phyloP scores from a whole-genome alignment of 2,113 vertebrate species.

The Mellivora capensis region DNA sequence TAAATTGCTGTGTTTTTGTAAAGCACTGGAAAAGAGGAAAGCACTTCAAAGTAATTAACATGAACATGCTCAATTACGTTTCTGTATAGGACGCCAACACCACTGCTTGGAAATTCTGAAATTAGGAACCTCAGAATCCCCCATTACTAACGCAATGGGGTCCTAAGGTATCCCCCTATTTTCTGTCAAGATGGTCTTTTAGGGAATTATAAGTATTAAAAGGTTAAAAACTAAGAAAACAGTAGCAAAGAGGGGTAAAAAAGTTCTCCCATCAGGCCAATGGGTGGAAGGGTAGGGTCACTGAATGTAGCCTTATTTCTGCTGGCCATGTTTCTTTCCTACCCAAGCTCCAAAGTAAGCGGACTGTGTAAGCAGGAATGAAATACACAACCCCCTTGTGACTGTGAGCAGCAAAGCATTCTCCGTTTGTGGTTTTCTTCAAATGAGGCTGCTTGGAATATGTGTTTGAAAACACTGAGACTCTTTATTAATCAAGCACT shows the following conservation, averaged over 20 bases:
- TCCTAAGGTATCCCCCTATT: constrained; percentile 8
- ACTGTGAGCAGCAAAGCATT: constrained; percentile 96
- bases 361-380: constrained; percentile 90
- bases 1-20: constrained; percentile 71
- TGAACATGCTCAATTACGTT: constrained; percentile 53
- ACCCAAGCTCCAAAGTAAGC: constrained; percentile 97
- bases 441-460: constrained; percentile 96
- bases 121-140: background rate
- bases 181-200: constrained; percentile 73
- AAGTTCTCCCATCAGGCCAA: constrained; percentile 82
- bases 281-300: constrained; percentile 88
- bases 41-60: constrained; percentile 62
- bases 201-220: constrained; percentile 84
- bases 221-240: constrained; percentile 88
- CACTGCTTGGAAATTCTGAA: constrained; percentile 36
- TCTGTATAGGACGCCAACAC: background rate
- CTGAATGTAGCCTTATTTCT: constrained; percentile 98
- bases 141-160: background rate
- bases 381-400: constrained; percentile 98
- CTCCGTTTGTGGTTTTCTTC: constrained; percentile 95
- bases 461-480: constrained; percentile 95
- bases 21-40: constrained; percentile 75
- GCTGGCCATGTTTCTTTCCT: constrained; percentile 93
- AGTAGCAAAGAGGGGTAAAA: constrained; percentile 80
- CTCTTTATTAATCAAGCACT: constrained; percentile 95